These are phyloP conservation scores for Morus bassanus DNA, from an alignment of 2,797 vertebrate species.

Conservation along the genomic window DNA sequence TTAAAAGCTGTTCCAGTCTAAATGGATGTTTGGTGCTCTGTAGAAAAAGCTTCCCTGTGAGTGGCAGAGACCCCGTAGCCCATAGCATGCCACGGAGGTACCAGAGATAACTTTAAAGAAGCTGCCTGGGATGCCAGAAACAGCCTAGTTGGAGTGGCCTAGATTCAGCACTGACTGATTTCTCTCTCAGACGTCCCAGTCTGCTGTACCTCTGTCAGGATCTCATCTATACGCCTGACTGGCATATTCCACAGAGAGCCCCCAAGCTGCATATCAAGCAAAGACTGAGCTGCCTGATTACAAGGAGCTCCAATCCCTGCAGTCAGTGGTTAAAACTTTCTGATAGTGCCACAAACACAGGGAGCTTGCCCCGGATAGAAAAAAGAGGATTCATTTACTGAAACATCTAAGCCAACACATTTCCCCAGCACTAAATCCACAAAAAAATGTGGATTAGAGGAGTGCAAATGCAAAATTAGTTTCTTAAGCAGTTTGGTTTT, in stretches of 20 bases:
- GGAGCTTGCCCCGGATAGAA: neutral
- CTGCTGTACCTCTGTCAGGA: neutral
- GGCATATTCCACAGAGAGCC: neutral
- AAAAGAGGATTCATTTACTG: neutral
- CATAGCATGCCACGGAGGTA: rapidly evolving
- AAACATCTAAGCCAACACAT: neutral
- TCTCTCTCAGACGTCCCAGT: neutral
- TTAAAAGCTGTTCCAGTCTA: slow-evolving; percentile 35
- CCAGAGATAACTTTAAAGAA: neutral
- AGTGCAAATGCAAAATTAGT: neutral
- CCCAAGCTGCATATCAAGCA: neutral
- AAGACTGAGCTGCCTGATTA: neutral
- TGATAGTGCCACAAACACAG: neutral
- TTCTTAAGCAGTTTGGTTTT: neutral
- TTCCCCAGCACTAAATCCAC: neutral
- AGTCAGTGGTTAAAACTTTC: neutral
- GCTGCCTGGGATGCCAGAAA: neutral
- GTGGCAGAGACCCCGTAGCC: neutral
- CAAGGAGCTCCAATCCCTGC: neutral
- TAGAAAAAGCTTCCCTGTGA: neutral
- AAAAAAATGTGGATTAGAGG: neutral
- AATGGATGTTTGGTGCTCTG: neutral
- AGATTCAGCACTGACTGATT: neutral
- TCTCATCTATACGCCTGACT: neutral
- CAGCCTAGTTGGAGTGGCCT: neutral